Evolutionary conservation across 2,888 invertebrate genomes (phyloP), one percentile per base, ranked within the genome.

Genomic region (Oligia strigilis): DNA sequence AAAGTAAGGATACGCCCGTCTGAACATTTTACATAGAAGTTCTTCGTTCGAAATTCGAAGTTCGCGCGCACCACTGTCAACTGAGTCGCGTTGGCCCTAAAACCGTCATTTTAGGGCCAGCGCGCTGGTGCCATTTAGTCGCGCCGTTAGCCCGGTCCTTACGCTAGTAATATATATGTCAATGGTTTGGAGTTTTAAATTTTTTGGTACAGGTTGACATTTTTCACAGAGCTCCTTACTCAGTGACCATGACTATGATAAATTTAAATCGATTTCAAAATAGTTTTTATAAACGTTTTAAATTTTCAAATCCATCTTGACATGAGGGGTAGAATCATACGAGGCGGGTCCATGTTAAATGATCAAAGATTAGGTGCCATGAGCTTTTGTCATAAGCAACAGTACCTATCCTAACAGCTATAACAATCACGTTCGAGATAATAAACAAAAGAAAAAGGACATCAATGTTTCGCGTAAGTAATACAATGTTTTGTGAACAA

Each of bases 401-500:
- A 81, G n/a, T n/a, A 81, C 52, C n/a, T n/a, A n/a, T 67, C 36
- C 13, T 52, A 29, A 29, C 40, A 64, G 9, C 11, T 23, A 17
- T n/a, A 14, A 60, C 6, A 67, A 66, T 43, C 49, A 62, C 8
- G 9, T n/a, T 36, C 66, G 14, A 81, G 46, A 9, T 65, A 69
- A 43, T 82, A 75, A 75, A 82, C 36, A 74, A 58, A 40, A 46
- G 19, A 65, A 40, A 52, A 64, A 77, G 4, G 64, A 75, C 62
- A 64, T 49, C 36, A 71, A 71, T 55, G 29, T 40, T 65, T 65
- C 40, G 83, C 46, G 36, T 74, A 46, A 36, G 70, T 60, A 55
- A 75, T 40, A 72, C n/a, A 72, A 70, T 60, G 43, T 80, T 83
- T 75, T 72, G 46, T 73, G 72, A 83, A 70, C 83, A 62, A 86